A percentile compares a stretch with the other conserved stretches of the same genome.
phyloP scores from a whole-genome alignment of 92 coral and sea anemone species.

The Meandrina meandrites region DNA sequence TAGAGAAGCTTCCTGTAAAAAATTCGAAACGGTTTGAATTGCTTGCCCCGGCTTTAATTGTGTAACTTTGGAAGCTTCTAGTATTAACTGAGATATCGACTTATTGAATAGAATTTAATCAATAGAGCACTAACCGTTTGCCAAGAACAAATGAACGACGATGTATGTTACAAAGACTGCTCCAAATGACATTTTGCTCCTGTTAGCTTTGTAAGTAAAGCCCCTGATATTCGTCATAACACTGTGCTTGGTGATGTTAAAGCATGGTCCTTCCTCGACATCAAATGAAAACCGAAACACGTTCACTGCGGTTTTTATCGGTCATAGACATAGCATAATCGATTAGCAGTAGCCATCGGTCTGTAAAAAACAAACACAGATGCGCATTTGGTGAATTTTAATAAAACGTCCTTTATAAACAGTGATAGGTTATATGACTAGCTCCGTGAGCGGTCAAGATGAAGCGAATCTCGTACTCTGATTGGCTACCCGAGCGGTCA shows the following conservation, averaged over 20 bases:
- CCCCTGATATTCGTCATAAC: neutral
- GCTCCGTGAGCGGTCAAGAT: too few species aligned
- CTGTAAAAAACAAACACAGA: constrained; percentile 10
- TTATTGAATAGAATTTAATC: neutral
- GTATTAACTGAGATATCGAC: neutral
- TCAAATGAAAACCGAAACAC: neutral
- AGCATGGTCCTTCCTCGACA: neutral
- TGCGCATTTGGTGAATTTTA: constrained; percentile 6
- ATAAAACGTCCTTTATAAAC: neutral
- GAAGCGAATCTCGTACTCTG: too few species aligned
- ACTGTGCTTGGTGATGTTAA: too few species aligned
- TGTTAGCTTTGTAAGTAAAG: neutral
- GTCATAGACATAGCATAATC: neutral
- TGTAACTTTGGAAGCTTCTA: neutral
- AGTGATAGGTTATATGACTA: neutral
- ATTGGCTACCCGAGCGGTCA: too few species aligned
- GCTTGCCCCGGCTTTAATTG: neutral
- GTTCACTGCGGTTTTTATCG: neutral
- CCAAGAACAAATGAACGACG: neutral
- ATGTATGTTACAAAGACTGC: neutral
- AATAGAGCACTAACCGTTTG: neutral
- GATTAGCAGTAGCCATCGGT: neutral
- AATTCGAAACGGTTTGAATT: neutral
- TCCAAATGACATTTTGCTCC: constrained; percentile 1
- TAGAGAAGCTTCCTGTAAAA: neutral